phyloP scores from a whole-genome alignment of 2,888 invertebrate species.

The Bellardia pandia region DNA sequence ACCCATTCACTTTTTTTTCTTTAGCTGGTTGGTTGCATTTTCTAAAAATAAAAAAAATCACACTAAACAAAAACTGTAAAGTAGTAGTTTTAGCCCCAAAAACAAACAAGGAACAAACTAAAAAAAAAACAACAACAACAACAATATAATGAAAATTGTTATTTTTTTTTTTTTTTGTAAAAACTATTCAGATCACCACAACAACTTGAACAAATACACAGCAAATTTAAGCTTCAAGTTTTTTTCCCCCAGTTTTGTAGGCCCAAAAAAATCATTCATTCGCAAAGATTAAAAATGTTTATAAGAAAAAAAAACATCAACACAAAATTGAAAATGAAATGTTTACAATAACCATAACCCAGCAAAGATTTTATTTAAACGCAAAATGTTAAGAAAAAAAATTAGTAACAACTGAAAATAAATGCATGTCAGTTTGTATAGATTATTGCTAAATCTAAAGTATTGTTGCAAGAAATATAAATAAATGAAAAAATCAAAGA shows the following conservation, averaged over 20 bases:
- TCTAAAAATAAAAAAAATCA: background rate
- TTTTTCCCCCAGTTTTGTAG: slow-evolving; percentile 5
- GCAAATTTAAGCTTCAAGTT: slow-evolving; percentile 34
- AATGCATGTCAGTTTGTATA: slow-evolving; percentile 32
- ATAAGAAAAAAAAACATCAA: background rate
- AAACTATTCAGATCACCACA: slow-evolving; percentile 49
- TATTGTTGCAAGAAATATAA: slow-evolving; percentile 2
- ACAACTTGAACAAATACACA: background rate
- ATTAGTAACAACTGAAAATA: background rate
- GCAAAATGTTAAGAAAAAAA: slow-evolving; percentile 8
- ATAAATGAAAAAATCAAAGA: background rate
- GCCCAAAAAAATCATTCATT: slow-evolving; percentile 39
- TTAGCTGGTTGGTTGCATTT: slow-evolving; percentile 7
- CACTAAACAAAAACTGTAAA: slow-evolving; percentile 12
- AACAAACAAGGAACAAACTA: slow-evolving; percentile 50
- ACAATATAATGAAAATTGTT: slow-evolving; percentile 7
- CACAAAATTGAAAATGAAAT: slow-evolving; percentile 6
- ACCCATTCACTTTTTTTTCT: slow-evolving; percentile 70
- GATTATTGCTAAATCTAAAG: slow-evolving; percentile 18
- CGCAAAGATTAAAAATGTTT: slow-evolving; percentile 17
- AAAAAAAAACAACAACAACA: background rate
- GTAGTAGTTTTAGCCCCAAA: slow-evolving; percentile 23
- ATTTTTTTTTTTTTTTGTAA: slow-evolving; percentile 4
- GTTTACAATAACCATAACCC: slow-evolving; percentile 13
- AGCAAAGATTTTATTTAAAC: slow-evolving; percentile 4